These are phyloP conservation scores for Hyles lineata DNA, from an alignment of 2,888 invertebrate species.

Conservation along the genomic window DNA sequence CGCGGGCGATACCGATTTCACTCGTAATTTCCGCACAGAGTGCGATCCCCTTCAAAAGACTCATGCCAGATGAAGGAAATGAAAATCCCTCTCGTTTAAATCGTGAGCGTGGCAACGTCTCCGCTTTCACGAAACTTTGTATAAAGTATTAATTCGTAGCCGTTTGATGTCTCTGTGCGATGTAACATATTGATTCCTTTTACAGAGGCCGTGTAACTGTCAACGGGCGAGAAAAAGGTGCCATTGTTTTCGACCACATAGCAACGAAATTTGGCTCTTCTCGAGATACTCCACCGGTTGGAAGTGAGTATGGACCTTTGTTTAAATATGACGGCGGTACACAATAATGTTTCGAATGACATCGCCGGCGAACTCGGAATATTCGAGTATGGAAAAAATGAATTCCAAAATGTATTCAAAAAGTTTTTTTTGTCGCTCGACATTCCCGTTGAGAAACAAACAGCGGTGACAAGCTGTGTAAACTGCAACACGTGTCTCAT, in stretches of 20 bases:
- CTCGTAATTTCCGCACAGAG: constrained; percentile 72
- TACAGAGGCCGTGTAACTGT: constrained; percentile 97
- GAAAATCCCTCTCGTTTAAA: constrained; percentile 73
- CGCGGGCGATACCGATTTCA: constrained; percentile 63
- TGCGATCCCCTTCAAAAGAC: constrained; percentile 62
- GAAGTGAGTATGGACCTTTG: constrained; percentile 86
- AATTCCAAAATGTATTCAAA: background rate
- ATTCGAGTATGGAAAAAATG: background rate
- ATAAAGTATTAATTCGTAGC: constrained; percentile 24
- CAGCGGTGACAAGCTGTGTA: constrained; percentile 59
- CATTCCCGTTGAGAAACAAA: constrained; percentile 40
- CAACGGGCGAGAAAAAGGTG: constrained; percentile 94
- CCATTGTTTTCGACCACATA: constrained; percentile 95
- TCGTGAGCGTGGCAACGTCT: constrained; percentile 59
- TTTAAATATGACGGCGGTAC: constrained; percentile 34
- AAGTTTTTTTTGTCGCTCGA: constrained; percentile 30
- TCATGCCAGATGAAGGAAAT: constrained; percentile 66
- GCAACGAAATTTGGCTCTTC: constrained; percentile 98
- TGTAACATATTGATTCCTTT: constrained; percentile 44
- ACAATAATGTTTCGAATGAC: constrained; percentile 21
- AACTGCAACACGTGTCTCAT: constrained; percentile 69
- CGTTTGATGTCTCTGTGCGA: background rate
- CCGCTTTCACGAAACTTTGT: constrained; percentile 44
- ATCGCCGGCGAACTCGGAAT: background rate
- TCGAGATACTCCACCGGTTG: constrained; percentile 98